Percentiles rank a stretch among this genome's conserved stretches.
Evolutionary conservation across 2,888 invertebrate genomes (phyloP).

Genomic region (Hipparchia sbordonii): DNA sequence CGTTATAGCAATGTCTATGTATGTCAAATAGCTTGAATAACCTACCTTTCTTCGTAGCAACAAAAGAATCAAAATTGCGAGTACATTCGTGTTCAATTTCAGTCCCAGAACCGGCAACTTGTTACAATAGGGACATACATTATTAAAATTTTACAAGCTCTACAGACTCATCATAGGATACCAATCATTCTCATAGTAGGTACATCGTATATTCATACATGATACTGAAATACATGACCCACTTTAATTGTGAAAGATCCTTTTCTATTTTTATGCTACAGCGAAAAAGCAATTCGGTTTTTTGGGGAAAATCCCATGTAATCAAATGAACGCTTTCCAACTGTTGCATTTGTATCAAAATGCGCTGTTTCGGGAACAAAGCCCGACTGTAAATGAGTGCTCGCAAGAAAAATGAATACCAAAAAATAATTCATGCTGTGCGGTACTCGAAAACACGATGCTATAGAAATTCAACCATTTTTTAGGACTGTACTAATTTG

Average conservation of each 20-base stretch:
- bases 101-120: too few relatives aligned
- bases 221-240: conserved; percentile 1
- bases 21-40: too few relatives aligned
- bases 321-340: conserved; percentile 25
- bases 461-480: conserved; percentile 20
- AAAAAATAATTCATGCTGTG: conserved; percentile 27
- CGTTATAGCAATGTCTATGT: too few relatives aligned
- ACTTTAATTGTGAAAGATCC: conserved; percentile 9
- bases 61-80: too few relatives aligned
- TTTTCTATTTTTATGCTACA: conserved; percentile 7
- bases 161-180: too few relatives aligned
- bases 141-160: not conserved
- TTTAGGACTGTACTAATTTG: not conserved
- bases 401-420: conserved; percentile 31
- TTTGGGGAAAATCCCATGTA: conserved; percentile 22
- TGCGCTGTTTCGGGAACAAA: conserved; percentile 24
- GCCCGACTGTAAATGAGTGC: conserved; percentile 23
- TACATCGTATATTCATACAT: too few relatives aligned
- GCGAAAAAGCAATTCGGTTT: conserved; percentile 17
- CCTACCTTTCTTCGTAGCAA: too few relatives aligned
- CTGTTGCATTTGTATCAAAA: conserved; percentile 27
- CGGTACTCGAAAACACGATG: conserved; percentile 17
- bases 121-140: too few relatives aligned
- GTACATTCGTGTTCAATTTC: too few relatives aligned
- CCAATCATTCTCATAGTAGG: too few relatives aligned